Evolutionary conservation across 2,888 invertebrate species (phyloP).

Genomic region (Peribatodes rhomboidaria): DNA sequence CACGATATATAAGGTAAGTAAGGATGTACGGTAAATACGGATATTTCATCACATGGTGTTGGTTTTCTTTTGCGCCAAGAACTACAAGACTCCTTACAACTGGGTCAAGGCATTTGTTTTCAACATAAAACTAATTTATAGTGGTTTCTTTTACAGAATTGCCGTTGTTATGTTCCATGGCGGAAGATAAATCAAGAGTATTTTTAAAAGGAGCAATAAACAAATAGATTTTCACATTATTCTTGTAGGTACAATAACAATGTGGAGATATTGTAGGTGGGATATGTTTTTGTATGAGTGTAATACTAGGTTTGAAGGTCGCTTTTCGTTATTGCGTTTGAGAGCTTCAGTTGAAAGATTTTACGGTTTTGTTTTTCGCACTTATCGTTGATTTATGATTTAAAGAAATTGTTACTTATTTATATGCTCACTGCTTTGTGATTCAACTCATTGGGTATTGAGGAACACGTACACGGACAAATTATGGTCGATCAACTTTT

Average conservation of each 20-base stretch:
- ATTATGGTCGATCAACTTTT: too few species aligned
- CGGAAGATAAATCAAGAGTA: slow-evolving; percentile 44
- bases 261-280: slow-evolving; percentile 12
- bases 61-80: slow-evolving; percentile 21
- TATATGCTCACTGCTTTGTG: not conserved
- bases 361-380: slow-evolving; percentile 25
- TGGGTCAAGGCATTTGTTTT: slow-evolving; percentile 47
- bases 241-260: slow-evolving; percentile 23
- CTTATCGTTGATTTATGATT: slow-evolving; percentile 12
- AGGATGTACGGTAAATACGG: too few species aligned
- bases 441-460: not conserved
- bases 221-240: slow-evolving; percentile 28
- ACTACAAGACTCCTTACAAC: slow-evolving; percentile 36
- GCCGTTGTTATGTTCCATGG: slow-evolving; percentile 45
- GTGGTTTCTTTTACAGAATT: slow-evolving; percentile 47
- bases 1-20: too few species aligned
- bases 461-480: too few species aligned
- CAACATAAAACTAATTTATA: slow-evolving; percentile 51
- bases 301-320: slow-evolving; percentile 9
- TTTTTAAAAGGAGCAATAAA: slow-evolving; percentile 41
- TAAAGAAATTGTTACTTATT: not conserved
- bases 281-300: slow-evolving; percentile 11
- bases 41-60: not conserved
- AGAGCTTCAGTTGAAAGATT: slow-evolving; percentile 28
- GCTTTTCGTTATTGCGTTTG: not conserved